Conservation (phyloP, 2,888 invertebrate genomes). For the Nephrotoma flavescens region DNA sequence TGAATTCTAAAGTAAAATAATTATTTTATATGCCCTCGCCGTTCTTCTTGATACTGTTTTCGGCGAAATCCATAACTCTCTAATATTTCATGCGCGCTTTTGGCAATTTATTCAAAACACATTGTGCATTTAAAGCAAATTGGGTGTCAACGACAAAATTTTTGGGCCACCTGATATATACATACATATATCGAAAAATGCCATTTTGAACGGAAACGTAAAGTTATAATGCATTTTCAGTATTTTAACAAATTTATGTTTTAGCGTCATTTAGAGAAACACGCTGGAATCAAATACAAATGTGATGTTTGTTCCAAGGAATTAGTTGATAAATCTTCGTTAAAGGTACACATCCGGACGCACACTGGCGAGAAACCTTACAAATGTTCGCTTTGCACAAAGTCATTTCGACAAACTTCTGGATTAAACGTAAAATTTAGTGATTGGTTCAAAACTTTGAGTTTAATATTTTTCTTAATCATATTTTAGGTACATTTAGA, state of each 20-base stretch:
- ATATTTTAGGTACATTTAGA: background rate
- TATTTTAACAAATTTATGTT: background rate
- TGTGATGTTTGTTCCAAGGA: background rate
- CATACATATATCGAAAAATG: too few relatives aligned
- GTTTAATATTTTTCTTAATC: background rate
- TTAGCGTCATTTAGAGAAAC: background rate
- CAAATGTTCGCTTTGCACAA: background rate
- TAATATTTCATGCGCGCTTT: too few relatives aligned
- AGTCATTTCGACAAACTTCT: background rate
- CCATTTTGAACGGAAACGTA: too few relatives aligned
- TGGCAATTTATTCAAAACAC: too few relatives aligned
- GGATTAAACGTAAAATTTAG: background rate
- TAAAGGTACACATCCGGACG: background rate
- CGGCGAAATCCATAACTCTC: too few relatives aligned
- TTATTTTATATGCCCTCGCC: too few relatives aligned
- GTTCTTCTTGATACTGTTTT: too few relatives aligned
- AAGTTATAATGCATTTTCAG: background rate
- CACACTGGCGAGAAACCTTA: background rate
- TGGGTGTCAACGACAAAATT: too few relatives aligned
- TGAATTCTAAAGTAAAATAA: too few relatives aligned
- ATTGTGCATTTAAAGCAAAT: too few relatives aligned
- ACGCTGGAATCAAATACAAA: background rate
- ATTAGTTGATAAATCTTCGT: background rate
- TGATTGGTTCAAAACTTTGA: background rate
- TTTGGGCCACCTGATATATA: too few relatives aligned